phyloP scores from a whole-genome alignment of 2,797 vertebrate genomes.

The Onychomys torridus region DNA sequence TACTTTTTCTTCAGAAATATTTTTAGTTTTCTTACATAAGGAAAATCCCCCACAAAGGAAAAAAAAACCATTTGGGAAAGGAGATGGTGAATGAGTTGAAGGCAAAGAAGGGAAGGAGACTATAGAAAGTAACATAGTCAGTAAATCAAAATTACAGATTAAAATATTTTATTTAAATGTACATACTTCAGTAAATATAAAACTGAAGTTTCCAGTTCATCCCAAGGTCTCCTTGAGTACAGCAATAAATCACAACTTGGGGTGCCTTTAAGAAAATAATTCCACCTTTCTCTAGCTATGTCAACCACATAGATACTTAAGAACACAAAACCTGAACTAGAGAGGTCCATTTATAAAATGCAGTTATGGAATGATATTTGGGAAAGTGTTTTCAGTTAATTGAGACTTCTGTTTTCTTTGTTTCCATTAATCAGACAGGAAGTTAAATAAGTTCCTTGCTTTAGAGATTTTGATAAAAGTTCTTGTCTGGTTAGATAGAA shows the following conservation, averaged over 20 bases:
- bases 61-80: neutral
- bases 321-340: neutral
- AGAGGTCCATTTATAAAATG: neutral
- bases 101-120: neutral
- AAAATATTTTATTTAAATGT: neutral
- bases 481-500: neutral
- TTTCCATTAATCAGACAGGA: neutral
- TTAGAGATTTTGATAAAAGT: neutral
- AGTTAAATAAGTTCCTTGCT: neutral
- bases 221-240: neutral
- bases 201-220: neutral
- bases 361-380: neutral
- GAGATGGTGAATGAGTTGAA: neutral
- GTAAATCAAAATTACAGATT: neutral
- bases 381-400: neutral
- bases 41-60: neutral
- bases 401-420: neutral
- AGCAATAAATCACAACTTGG: neutral
- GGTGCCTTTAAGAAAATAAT: neutral
- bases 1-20: neutral
- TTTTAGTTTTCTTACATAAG: neutral
- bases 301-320: neutral
- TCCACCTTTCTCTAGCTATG: neutral
- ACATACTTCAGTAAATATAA: neutral
- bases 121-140: neutral